Percentiles rank a stretch among this genome's conserved stretches.
phyloP scores from a whole-genome alignment of 2,888 invertebrate species.

The Mythimna impura region DNA sequence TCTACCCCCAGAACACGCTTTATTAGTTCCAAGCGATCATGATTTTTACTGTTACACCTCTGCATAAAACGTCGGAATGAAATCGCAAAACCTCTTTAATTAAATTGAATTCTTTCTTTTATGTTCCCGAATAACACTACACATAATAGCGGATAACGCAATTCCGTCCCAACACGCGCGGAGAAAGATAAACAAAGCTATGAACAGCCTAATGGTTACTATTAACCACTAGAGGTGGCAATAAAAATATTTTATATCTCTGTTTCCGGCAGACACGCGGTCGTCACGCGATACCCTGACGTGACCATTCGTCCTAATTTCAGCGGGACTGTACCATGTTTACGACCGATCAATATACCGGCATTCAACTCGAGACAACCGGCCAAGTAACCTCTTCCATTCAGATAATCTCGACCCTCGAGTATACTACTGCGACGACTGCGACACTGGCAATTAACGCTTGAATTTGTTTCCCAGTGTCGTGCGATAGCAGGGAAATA shows the following conservation, averaged over 20 bases:
- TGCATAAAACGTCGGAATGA: slow-evolving; percentile 63
- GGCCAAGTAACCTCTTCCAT: slow-evolving; percentile 52
- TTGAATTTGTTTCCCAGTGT: slow-evolving; percentile 51
- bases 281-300: slow-evolving; percentile 79
- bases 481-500: slow-evolving; percentile 43
- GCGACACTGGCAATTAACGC: slow-evolving; percentile 51
- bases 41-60: slow-evolving; percentile 67
- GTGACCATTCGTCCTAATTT: slow-evolving; percentile 81
- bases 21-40: slow-evolving; percentile 64
- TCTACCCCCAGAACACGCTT: slow-evolving; percentile 60
- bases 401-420: slow-evolving; percentile 49
- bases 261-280: slow-evolving; percentile 70
- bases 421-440: slow-evolving; percentile 42
- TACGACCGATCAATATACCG: slow-evolving; percentile 69
- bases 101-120: slow-evolving; percentile 62
- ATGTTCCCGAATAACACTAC: slow-evolving; percentile 53
- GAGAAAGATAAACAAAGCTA: slow-evolving; percentile 78
- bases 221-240: slow-evolving; percentile 78
- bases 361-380: slow-evolving; percentile 60
- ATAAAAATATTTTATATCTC: slow-evolving; percentile 85
- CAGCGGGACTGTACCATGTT: slow-evolving; percentile 63
- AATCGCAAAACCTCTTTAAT: slow-evolving; percentile 58
- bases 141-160: slow-evolving; percentile 52
- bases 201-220: slow-evolving; percentile 78
- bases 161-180: slow-evolving; percentile 61